Evolutionary conservation across 2,888 invertebrate species (phyloP).

Genomic region (Tanypteryx hageni): DNA sequence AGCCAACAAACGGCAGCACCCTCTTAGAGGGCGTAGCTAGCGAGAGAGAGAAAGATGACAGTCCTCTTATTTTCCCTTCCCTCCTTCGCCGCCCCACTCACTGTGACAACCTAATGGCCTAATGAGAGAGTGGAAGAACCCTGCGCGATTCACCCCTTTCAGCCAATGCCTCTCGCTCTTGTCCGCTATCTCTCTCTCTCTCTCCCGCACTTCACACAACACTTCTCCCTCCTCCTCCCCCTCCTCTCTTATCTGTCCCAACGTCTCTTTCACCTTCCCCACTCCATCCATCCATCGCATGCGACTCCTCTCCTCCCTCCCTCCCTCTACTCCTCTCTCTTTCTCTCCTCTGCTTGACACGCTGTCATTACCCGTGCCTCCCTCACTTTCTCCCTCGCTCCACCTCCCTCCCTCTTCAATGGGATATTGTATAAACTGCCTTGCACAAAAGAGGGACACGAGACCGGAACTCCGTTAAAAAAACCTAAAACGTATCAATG

Average conservation of each 20-base stretch:
- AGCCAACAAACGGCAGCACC: not conserved
- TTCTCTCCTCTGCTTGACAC: constrained; percentile 43
- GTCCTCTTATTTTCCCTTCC: constrained; percentile 1
- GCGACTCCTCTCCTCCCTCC: not conserved
- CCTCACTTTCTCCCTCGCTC: not conserved
- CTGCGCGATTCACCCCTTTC: constrained; percentile 48
- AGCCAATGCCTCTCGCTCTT: not conserved
- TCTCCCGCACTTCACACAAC: not conserved
- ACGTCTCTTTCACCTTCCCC: not conserved
- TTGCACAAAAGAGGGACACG: not conserved
- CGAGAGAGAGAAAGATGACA: constrained; percentile 2
- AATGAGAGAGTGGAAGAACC: constrained; percentile 56
- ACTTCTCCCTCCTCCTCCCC: not conserved
- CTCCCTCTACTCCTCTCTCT: too few species aligned
- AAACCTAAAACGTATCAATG: not conserved
- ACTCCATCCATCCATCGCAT: not conserved
- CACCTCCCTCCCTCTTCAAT: not conserved
- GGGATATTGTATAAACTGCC: not conserved
- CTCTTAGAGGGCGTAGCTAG: not conserved
- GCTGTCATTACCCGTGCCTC: constrained; percentile 49
- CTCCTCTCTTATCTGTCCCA: constrained; percentile 30
- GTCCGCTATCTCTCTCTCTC: not conserved
- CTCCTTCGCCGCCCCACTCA: not conserved
- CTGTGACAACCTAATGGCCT: constrained; percentile 57
- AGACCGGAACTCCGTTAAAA: constrained; percentile 7